Percentiles rank a stretch among this genome's conserved stretches.
Evolutionary conservation across 1,140 invertebrate species (phyloP).

Genomic region (Drosophila sulfurigaster): DNA sequence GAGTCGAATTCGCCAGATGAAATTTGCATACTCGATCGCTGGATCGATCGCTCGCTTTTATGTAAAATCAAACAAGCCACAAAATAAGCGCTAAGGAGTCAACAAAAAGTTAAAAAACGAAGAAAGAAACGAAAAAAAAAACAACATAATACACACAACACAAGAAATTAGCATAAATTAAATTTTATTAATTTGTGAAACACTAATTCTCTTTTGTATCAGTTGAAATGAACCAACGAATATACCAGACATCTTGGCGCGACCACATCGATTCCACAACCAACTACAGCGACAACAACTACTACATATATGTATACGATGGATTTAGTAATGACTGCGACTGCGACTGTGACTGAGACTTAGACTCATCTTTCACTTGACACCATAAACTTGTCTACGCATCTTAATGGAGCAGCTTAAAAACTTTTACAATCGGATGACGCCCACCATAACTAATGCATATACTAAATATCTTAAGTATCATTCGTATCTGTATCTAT

Average conservation of each 20-base stretch:
- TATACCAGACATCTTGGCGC: constrained; percentile 74
- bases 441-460: constrained; percentile 58
- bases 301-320: not conserved
- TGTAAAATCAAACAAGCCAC: constrained; percentile 61
- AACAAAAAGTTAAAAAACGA: constrained; percentile 19
- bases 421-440: constrained; percentile 58
- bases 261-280: constrained; percentile 18
- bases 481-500: constrained; percentile 24
- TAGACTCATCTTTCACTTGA: constrained; percentile 69
- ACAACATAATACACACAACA: constrained; percentile 31
- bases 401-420: constrained; percentile 57
- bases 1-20: constrained; percentile 24
- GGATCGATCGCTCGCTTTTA: constrained; percentile 56
- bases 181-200: constrained; percentile 83
- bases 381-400: constrained; percentile 57
- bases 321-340: not conserved
- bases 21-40: constrained; percentile 68
- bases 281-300: constrained; percentile 5
- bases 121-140: not conserved
- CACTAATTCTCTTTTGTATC: constrained; percentile 76
- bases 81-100: constrained; percentile 59
- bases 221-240: constrained; percentile 32
- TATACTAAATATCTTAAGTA: constrained; percentile 18
- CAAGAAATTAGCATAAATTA: constrained; percentile 79
- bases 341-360: constrained; percentile 25